phyloP scores from a whole-genome alignment of 2,113 vertebrate genomes.

The Globicephala melas region DNA sequence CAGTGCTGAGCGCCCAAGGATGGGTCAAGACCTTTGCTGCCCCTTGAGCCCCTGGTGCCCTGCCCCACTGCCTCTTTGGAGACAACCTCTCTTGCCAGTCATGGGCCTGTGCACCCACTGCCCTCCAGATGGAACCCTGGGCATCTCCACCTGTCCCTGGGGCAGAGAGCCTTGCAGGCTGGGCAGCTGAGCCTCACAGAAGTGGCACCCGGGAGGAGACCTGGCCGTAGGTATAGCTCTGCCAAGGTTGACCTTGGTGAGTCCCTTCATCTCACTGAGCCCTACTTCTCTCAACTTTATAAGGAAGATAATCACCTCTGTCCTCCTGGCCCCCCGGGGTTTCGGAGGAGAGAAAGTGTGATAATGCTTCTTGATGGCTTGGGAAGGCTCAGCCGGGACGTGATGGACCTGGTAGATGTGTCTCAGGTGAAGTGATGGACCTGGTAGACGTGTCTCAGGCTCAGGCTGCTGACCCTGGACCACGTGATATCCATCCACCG shows the following conservation, averaged over 20 bases:
- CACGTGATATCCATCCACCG: rapidly evolving
- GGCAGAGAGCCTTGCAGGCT: not conserved
- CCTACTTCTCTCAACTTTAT: not conserved
- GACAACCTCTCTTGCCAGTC: not conserved
- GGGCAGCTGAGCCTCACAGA: not conserved
- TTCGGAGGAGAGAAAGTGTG: not conserved
- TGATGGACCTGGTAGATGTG: not conserved
- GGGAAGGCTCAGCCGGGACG: not conserved
- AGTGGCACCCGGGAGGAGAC: not conserved
- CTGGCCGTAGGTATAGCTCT: not conserved
- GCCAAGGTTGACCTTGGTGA: not conserved
- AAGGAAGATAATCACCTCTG: not conserved
- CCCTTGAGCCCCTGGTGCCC: rapidly evolving
- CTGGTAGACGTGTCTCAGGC: not conserved
- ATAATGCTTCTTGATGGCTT: not conserved
- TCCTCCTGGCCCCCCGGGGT: not conserved
- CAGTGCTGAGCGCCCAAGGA: not conserved
- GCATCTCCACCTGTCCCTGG: not conserved
- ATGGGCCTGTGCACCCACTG: rapidly evolving
- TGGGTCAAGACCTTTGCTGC: not conserved
- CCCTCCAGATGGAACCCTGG: not conserved
- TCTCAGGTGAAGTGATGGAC: not conserved
- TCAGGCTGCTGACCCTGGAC: not conserved
- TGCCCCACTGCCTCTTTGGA: not conserved
- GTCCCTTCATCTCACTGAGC: not conserved